Evolutionary conservation across 2,888 invertebrate species (phyloP).

Genomic region (Rhagonycha lutea): DNA sequence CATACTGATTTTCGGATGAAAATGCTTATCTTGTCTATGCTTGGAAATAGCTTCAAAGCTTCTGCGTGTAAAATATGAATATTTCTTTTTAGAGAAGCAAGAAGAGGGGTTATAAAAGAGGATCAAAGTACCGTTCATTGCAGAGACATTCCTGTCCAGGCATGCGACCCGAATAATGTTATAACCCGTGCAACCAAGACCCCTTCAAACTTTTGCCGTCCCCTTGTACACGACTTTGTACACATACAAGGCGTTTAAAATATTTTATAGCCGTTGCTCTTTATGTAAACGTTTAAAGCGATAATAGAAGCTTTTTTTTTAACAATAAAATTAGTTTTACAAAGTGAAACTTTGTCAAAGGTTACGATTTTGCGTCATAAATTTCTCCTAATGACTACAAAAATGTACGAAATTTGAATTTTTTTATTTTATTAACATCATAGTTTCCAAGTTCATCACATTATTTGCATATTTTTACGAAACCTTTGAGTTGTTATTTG

Average conservation of each 20-base stretch:
- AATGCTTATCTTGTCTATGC: constrained; percentile 24
- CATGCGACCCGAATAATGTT: constrained; percentile 33
- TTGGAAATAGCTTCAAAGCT: constrained; percentile 21
- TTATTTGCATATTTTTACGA: background rate
- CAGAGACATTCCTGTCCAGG: constrained; percentile 29
- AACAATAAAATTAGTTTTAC: background rate
- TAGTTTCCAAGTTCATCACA: background rate
- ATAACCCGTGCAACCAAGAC: constrained; percentile 23
- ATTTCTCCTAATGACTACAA: background rate
- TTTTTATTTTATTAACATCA: background rate
- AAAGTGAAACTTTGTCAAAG: background rate
- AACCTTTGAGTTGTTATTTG: background rate
- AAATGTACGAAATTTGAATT: background rate
- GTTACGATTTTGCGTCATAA: background rate
- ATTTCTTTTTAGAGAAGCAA: constrained; percentile 27
- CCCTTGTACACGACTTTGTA: constrained; percentile 17
- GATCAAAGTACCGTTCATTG: constrained; percentile 30
- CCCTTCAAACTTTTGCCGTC: constrained; percentile 25
- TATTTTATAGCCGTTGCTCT: background rate
- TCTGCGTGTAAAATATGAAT: constrained; percentile 32
- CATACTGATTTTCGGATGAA: constrained; percentile 21
- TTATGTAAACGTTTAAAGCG: background rate
- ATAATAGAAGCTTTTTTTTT: background rate
- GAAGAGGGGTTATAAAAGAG: constrained; percentile 28
- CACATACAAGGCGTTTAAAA: constrained; percentile 7